Percentiles rank a stretch among this genome's conserved stretches.
These are phyloP conservation scores for Pongo abelii DNA, from an alignment of 2,113 vertebrate species.

Conservation along the genomic window DNA sequence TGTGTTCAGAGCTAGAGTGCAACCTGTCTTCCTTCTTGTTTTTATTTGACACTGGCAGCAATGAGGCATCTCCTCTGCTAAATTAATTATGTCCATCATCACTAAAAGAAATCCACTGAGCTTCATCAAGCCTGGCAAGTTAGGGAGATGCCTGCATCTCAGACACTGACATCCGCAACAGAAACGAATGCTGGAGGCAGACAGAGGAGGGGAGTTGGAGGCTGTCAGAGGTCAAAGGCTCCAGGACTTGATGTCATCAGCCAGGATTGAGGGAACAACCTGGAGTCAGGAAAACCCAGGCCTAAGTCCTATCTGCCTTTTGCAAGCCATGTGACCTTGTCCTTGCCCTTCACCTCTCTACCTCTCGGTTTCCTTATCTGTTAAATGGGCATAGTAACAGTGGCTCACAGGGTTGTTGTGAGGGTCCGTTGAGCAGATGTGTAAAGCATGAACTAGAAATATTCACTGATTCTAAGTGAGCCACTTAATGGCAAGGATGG, in stretches of 20 bases:
- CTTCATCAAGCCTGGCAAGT: slow-evolving; percentile 75
- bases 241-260: background rate
- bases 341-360: background rate
- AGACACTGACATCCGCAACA: slow-evolving; percentile 68
- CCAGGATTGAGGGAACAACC: background rate
- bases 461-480: fast-evolving
- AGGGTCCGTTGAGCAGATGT: background rate
- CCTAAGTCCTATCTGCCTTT: background rate
- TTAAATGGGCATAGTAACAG: background rate
- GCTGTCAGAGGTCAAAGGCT: fast-evolving
- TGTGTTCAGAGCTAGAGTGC: slow-evolving; percentile 49
- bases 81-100: slow-evolving; percentile 82
- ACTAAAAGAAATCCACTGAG: slow-evolving; percentile 78
- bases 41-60: slow-evolving; percentile 72
- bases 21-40: slow-evolving; percentile 74
- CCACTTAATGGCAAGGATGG: fast-evolving
- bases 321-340: background rate
- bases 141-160: slow-evolving; percentile 70
- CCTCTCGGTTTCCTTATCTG: background rate
- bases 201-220: too few relatives aligned
- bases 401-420: fast-evolving
- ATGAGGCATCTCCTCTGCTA: slow-evolving; percentile 69
- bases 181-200: background rate
- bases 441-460: too few relatives aligned
- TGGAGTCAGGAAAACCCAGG: background rate